Conservation (phyloP, 2,888 invertebrate genomes). For the Exocentrus adspersus region DNA sequence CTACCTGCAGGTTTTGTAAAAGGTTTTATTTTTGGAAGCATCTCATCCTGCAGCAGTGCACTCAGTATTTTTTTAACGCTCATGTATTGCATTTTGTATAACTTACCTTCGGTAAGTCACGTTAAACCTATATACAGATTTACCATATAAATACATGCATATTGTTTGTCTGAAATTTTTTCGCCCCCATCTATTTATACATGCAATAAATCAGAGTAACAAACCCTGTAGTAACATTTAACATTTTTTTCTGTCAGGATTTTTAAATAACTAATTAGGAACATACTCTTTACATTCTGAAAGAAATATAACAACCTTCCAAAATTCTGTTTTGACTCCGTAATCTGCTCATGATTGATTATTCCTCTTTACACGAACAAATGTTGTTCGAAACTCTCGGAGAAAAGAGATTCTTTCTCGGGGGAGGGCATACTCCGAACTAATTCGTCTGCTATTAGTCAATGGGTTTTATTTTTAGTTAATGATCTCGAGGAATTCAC, state of each 20-base stretch:
- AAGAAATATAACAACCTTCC: conserved; percentile 31
- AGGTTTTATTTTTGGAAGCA: no score
- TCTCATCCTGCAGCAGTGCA: no score
- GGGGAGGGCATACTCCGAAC: neutral
- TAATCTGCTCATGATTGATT: conserved; percentile 25
- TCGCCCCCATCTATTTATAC: neutral
- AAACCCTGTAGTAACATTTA: neutral
- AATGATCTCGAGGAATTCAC: conserved; percentile 41
- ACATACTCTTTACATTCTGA: conserved; percentile 19
- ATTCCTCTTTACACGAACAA: conserved; percentile 9
- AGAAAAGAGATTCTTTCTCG: neutral
- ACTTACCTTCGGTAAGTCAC: no score
- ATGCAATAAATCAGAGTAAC: neutral
- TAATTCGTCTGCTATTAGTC: conserved; percentile 24
- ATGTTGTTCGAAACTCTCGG: conserved; percentile 13
- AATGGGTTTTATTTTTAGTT: conserved; percentile 47
- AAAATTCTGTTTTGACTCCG: conserved; percentile 15
- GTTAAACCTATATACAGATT: no score
- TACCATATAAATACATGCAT: no score
- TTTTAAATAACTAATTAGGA: conserved; percentile 38
- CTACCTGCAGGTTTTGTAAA: no score
- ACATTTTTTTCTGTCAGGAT: neutral
- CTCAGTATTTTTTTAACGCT: no score
- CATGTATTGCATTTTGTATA: no score
- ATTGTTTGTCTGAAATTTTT: no score